Conservation (phyloP, 2,113 vertebrate genomes). For the Eidolon helvum region DNA sequence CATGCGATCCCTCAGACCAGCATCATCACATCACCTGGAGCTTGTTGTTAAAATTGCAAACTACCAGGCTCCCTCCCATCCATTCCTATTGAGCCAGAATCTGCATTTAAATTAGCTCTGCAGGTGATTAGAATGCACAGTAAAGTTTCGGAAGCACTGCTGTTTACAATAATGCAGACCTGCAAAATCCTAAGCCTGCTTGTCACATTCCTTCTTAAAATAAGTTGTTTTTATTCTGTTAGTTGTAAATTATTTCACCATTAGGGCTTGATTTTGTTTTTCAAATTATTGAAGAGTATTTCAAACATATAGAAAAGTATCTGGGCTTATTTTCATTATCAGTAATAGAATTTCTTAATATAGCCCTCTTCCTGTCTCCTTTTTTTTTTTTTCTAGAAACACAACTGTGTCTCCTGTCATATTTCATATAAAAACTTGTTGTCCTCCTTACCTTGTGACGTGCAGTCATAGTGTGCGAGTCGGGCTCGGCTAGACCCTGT, state of each 20-base stretch:
- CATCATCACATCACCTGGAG: not conserved
- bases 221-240: not conserved
- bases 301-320: not conserved
- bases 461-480: not conserved
- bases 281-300: not conserved
- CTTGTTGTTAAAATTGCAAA: not conserved
- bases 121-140: not conserved
- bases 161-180: not conserved
- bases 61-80: not conserved
- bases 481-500: not conserved
- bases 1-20: not conserved
- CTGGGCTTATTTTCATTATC: not conserved
- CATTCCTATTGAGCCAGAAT: not conserved
- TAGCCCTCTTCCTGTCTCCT: not conserved
- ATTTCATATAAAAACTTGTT: not conserved
- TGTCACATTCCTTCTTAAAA: not conserved
- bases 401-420: not conserved
- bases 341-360: not conserved
- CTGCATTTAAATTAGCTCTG: not conserved
- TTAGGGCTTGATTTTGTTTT: slow-evolving; percentile 15
- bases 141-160: not conserved
- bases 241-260: not conserved
- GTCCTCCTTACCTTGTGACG: not conserved
- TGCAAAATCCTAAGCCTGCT: not conserved
- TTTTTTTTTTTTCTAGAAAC: not conserved